phyloP scores from a whole-genome alignment of 2,888 invertebrate genomes.

The Drosophila nigritarsus region DNA sequence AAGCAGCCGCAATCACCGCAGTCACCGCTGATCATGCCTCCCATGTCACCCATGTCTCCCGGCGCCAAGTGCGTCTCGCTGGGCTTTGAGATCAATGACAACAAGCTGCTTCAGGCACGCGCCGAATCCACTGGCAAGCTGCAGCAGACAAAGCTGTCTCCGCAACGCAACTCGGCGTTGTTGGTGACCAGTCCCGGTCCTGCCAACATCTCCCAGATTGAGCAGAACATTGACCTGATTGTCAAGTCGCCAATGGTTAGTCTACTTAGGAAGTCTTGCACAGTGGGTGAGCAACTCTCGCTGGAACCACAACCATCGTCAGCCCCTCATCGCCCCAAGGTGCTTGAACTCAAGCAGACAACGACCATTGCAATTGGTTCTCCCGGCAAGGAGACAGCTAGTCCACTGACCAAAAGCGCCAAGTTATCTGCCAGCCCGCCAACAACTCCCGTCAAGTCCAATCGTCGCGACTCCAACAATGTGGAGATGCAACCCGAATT shows the following conservation, averaged over 20 bases:
- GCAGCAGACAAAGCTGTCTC: slow-evolving; percentile 43
- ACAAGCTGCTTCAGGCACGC: slow-evolving; percentile 77
- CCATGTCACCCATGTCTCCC: slow-evolving; percentile 39
- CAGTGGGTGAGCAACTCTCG: slow-evolving; percentile 39
- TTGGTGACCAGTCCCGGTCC: slow-evolving; percentile 50
- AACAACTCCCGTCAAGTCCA: slow-evolving; percentile 57
- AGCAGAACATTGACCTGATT: slow-evolving; percentile 83
- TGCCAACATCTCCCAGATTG: slow-evolving; percentile 79
- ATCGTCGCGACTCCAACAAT: slow-evolving; percentile 71
- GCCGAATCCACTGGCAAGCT: slow-evolving; percentile 63
- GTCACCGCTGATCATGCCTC: slow-evolving; percentile 38
- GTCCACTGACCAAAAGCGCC: slow-evolving; percentile 56
- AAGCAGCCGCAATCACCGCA: slow-evolving; percentile 42
- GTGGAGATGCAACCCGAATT: slow-evolving; percentile 88
- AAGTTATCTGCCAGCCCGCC: slow-evolving; percentile 57
- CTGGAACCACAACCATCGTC: slow-evolving; percentile 14
- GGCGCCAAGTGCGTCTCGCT: slow-evolving; percentile 74
- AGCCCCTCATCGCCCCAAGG: slow-evolving; percentile 63
- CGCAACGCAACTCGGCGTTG: slow-evolving; percentile 56
- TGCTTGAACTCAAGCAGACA: slow-evolving; percentile 61
- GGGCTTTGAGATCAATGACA: slow-evolving; percentile 84
- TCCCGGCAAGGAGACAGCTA: slow-evolving; percentile 44
- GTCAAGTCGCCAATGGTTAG: slow-evolving; percentile 84
- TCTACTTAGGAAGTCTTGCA: slow-evolving; percentile 79
- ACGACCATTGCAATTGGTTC: slow-evolving; percentile 37